A percentile compares a stretch with the other conserved stretches of the same genome.
Evolutionary conservation across 1,140 invertebrate species (phyloP).

Genomic region (Tetraneura akinire): DNA sequence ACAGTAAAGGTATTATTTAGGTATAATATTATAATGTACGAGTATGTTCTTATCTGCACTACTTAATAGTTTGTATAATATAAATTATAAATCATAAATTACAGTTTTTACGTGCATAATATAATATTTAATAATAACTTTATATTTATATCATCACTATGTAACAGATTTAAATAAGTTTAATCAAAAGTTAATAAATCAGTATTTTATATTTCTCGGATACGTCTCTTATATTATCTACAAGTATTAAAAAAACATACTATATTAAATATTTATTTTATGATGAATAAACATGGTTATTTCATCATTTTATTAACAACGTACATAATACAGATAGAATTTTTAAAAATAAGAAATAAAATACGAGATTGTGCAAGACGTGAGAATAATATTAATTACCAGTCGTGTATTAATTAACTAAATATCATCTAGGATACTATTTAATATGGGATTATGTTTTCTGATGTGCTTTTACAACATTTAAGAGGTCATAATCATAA

Average conservation of each 20-base stretch:
- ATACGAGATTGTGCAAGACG: background rate
- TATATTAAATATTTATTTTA: background rate
- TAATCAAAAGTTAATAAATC: slow-evolving; percentile 17
- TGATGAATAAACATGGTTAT: slow-evolving; percentile 13
- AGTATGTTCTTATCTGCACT: too few species aligned
- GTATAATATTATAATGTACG: too few species aligned
- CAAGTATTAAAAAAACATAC: background rate
- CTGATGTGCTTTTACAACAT: background rate
- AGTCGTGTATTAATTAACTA: background rate
- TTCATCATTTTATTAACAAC: background rate
- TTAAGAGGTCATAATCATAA: slow-evolving; percentile 31
- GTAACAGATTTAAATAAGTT: background rate
- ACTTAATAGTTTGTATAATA: too few species aligned
- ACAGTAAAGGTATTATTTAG: too few species aligned
- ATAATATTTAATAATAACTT: too few species aligned
- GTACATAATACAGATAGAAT: background rate
- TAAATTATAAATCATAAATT: too few species aligned
- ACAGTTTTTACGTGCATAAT: too few species aligned
- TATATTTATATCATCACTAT: too few species aligned
- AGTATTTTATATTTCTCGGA: background rate
- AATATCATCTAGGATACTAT: background rate
- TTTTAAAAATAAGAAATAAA: background rate
- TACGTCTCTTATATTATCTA: background rate
- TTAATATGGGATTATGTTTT: slow-evolving; percentile 5
- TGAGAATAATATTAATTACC: background rate